Evolutionary conservation across 2,888 invertebrate genomes (phyloP).

Genomic region (Phorcus lineatus): DNA sequence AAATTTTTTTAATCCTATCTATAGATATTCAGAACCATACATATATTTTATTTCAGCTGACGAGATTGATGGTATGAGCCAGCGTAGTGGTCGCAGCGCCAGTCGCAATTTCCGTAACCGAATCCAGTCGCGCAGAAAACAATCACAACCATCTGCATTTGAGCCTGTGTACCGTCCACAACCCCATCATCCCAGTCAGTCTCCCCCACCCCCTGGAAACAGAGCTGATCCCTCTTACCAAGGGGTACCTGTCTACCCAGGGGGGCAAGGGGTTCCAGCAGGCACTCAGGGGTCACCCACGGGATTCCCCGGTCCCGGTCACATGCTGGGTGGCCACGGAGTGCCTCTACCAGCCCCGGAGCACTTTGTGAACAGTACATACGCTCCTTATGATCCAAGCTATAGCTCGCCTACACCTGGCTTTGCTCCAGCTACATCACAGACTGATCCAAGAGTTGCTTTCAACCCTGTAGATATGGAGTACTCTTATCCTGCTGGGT

Average conservation of each 20-base stretch:
- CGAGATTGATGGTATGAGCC: background rate
- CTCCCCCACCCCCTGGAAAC: conserved; percentile 21
- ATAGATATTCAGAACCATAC: background rate
- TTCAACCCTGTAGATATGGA: conserved; percentile 17
- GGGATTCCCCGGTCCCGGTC: conserved; percentile 24
- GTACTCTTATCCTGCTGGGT: background rate
- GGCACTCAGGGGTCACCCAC: conserved; percentile 33
- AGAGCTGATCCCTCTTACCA: background rate
- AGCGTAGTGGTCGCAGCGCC: background rate
- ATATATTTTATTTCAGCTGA: background rate
- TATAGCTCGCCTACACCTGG: background rate
- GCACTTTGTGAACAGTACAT: background rate
- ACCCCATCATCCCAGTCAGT: conserved; percentile 42
- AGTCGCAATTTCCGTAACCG: background rate
- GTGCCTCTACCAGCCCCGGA: background rate
- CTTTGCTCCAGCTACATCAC: background rate
- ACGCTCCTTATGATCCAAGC: background rate
- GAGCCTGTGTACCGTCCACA: conserved; percentile 60
- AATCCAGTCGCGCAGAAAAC: background rate
- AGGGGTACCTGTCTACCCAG: background rate
- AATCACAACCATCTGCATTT: conserved; percentile 50
- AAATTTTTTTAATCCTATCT: background rate
- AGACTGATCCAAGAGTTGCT: background rate
- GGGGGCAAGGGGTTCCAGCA: conserved; percentile 28
- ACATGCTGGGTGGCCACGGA: conserved; percentile 5